Evolutionary conservation across 1,140 invertebrate species (phyloP).

Genomic region (Elysia chlorotica): DNA sequence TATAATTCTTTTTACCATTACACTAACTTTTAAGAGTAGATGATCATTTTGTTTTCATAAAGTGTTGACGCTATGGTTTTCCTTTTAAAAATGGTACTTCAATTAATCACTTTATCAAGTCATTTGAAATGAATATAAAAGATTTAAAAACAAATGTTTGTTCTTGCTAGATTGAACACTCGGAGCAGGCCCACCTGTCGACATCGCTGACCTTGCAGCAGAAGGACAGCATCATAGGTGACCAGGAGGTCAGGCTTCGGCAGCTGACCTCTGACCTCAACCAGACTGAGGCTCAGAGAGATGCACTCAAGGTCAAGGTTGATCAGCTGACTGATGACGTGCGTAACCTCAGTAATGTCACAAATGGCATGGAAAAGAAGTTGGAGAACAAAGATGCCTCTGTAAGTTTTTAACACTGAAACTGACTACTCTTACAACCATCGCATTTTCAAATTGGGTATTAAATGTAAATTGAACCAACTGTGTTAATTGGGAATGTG

Average conservation of each 20-base stretch:
- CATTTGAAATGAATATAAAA: no score
- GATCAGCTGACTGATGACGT: slow-evolving; percentile 41
- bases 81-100: no score
- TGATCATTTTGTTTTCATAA: background rate
- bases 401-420: slow-evolving; percentile 38
- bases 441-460: no score
- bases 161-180: slow-evolving; percentile 35
- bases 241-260: slow-evolving; percentile 36
- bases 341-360: slow-evolving; percentile 36
- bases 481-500: no score
- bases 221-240: slow-evolving; percentile 36
- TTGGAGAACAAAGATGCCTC: slow-evolving; percentile 38
- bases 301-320: slow-evolving; percentile 32
- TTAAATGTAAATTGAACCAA: no score
- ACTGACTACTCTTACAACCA: no score
- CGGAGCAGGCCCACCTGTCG: slow-evolving; percentile 23
- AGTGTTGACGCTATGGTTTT: no score
- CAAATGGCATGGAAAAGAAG: slow-evolving; percentile 34
- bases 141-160: no score
- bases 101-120: no score
- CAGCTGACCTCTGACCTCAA: slow-evolving; percentile 27
- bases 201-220: slow-evolving; percentile 31
- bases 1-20: background rate
- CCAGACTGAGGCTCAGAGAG: slow-evolving; percentile 30
- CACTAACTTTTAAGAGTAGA: background rate